These are phyloP conservation scores for Eulemur rufifrons DNA, from an alignment of 2,113 vertebrate genomes.

Conservation along the genomic window DNA sequence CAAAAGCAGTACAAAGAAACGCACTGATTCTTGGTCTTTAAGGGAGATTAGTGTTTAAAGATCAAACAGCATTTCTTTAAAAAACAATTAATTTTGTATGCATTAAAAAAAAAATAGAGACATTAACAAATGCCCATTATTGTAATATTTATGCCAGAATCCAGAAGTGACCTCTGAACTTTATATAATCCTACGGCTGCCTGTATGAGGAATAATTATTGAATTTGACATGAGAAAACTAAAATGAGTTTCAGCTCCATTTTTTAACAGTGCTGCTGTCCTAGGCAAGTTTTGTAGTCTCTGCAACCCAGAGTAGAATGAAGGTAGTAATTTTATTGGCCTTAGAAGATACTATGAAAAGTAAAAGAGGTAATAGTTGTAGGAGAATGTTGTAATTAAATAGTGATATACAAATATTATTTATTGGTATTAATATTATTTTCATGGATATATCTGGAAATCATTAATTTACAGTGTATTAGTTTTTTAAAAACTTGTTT, in stretches of 20 bases:
- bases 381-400: neutral
- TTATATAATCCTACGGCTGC: neutral
- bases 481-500: neutral
- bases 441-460: neutral
- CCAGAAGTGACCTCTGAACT: neutral
- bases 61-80: neutral
- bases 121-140: neutral
- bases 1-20: neutral
- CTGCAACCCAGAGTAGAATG: no score
- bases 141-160: neutral
- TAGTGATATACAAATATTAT: neutral
- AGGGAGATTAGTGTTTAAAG: neutral
- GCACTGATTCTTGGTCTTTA: neutral
- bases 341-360: neutral
- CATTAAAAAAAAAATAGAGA: neutral
- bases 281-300: neutral
- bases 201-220: neutral
- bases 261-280: neutral
- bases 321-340: neutral
- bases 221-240: neutral
- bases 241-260: neutral
- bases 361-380: neutral
- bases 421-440: neutral
- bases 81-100: neutral
- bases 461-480: neutral